Conservation (phyloP, 1,140 invertebrate species). For the Ceratitis capitata region DNA sequence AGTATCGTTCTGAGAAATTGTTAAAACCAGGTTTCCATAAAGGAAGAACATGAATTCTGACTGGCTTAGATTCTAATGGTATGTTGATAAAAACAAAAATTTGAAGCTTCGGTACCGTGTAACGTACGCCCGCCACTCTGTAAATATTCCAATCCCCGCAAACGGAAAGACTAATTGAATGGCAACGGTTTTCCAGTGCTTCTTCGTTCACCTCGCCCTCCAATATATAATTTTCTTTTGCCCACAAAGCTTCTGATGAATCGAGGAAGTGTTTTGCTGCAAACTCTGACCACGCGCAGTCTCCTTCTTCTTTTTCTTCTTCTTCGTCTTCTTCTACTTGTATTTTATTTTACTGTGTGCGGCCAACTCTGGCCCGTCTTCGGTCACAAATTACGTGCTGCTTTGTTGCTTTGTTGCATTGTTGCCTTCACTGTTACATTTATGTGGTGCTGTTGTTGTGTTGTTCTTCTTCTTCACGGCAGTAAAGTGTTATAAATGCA, state of each 20-base stretch:
- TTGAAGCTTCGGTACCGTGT: too few species aligned
- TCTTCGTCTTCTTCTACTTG: too few species aligned
- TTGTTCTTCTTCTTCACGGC: neutral
- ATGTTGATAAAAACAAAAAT: too few species aligned
- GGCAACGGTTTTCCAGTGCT: neutral
- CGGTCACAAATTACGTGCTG: neutral
- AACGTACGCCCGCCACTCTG: neutral
- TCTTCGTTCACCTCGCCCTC: neutral
- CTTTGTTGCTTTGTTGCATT: neutral
- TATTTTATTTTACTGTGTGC: neutral
- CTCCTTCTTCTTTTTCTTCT: neutral
- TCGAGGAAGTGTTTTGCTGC: neutral
- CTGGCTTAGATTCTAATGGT: too few species aligned
- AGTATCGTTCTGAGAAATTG: too few species aligned
- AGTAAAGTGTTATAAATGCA: constrained; percentile 11
- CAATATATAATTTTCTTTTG: neutral
- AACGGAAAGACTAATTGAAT: neutral
- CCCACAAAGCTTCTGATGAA: neutral
- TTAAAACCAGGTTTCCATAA: too few species aligned
- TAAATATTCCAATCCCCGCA: too few species aligned
- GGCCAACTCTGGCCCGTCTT: neutral
- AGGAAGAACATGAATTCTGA: too few species aligned
- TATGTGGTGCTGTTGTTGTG: constrained; percentile 8
- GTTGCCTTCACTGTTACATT: constrained; percentile 10
- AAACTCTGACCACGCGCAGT: neutral